These are phyloP conservation scores for Chloropsis hardwickii DNA, from an alignment of 2,113 vertebrate genomes.

Conservation along the genomic window DNA sequence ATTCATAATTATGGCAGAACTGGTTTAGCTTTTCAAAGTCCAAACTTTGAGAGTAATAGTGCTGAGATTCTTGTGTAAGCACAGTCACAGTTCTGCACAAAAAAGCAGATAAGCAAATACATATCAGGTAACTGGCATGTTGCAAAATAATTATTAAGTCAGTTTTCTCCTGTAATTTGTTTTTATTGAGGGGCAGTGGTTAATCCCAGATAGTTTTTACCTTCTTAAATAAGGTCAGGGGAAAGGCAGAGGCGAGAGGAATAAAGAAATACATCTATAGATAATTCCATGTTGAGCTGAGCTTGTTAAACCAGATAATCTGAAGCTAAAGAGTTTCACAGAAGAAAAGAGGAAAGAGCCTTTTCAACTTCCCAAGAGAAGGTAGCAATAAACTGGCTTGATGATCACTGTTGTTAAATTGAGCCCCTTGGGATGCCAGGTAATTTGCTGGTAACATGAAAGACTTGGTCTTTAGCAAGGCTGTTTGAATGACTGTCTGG, in stretches of 20 bases:
- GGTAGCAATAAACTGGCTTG: conserved; percentile 41
- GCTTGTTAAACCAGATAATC: conserved; percentile 43
- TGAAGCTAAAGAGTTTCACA: conserved; percentile 37
- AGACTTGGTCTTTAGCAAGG: conserved; percentile 23
- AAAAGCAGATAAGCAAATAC: neutral
- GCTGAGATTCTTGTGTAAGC: neutral
- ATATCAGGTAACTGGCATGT: neutral
- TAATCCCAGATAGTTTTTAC: neutral
- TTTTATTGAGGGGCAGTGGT: neutral
- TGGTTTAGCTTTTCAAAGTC: neutral
- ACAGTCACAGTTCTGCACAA: neutral
- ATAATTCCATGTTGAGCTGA: conserved; percentile 37
- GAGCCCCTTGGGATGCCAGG: neutral
- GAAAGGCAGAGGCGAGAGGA: neutral
- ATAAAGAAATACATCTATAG: neutral
- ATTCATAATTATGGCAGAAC: neutral
- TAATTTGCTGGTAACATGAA: neutral
- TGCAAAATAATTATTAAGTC: neutral
- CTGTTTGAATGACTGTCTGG: conserved; percentile 33
- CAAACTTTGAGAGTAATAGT: neutral
- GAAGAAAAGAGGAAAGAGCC: neutral
- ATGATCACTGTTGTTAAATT: conserved; percentile 50
- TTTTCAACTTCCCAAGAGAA: conserved; percentile 40
- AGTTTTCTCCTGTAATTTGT: neutral
- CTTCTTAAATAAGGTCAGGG: neutral